Conservation (phyloP, 1,140 invertebrate species). For the Stegodyphus mimosarum region DNA sequence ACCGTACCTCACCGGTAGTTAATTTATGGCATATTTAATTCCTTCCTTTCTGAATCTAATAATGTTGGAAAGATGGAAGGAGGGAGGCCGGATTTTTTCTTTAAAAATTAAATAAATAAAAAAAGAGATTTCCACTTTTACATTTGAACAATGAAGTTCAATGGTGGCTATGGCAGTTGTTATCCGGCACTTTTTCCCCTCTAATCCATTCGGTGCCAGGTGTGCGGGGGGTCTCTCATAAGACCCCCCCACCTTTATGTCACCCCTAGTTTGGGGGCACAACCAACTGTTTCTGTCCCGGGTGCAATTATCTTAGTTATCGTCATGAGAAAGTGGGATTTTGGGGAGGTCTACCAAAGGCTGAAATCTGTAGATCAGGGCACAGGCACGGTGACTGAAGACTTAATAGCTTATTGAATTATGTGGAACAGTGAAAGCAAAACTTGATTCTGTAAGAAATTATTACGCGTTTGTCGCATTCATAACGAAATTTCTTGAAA, state of each 20-base stretch:
- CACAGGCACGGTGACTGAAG: no score
- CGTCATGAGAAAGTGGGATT: background rate
- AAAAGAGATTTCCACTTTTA: background rate
- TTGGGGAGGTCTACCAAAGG: background rate
- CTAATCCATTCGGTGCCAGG: constrained; percentile 11
- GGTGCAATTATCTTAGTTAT: background rate
- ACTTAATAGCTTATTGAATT: no score
- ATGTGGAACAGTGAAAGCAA: no score
- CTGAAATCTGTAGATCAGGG: no score
- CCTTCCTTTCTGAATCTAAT: constrained; percentile 21
- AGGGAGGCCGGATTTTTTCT: no score
- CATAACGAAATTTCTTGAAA: no score
- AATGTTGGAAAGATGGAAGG: background rate
- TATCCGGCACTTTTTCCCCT: background rate
- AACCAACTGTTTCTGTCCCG: background rate
- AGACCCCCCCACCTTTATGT: background rate
- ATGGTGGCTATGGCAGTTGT: constrained; percentile 6
- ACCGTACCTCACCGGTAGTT: constrained; percentile 9
- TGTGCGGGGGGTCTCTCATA: constrained; percentile 2
- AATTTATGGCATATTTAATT: constrained; percentile 59
- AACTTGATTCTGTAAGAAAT: no score
- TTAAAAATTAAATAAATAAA: constrained; percentile 5
- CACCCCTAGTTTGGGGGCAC: background rate
- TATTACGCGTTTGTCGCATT: no score
- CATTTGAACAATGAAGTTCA: constrained; percentile 35